Base-by-base conservation (phyloP, 2,113 vertebrate species). In the Corynorhinus townsendii region DNA sequence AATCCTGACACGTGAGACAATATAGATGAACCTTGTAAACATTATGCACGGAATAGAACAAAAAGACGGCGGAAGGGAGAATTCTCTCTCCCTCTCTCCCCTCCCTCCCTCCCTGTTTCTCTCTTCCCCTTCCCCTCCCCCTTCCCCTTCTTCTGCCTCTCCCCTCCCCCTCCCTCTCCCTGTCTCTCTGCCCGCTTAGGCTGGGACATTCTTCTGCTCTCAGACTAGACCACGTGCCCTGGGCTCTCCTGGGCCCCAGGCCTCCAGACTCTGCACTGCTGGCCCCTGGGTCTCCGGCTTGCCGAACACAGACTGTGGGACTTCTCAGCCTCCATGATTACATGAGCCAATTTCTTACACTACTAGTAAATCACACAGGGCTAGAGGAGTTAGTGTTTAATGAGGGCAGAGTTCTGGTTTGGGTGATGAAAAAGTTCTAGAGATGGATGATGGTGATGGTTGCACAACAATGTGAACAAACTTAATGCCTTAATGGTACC, bases 401-500 rank as follows among this genome's bases (percentile, higher is more conserved):
- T 20, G 47, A 40, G n/a, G 17, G 28, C 15, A 0, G 24, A 81
- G 68, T 9, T 45, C n/a, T 38, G 11, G 11, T 52, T 2, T n/a
- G 24, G 45, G 38, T 14, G 54, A 64, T 1, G 19, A 52, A 11
- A 76, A 49, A 10, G 11, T 71, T 64, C 49, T 66, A 47, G 62
- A 45, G 54, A 35, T 0, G 24, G 22, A 0, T 4, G 28, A 7
- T 3, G 16, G n/a, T 1, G 2, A 45, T 2, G 19, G 35, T 11
- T 9, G 5, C 24, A 17, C 19, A 24, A 11, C 16, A 2, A 52
- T 0, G 20, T 20, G 10, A 56, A 28, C 1, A 4, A 1, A 14
- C 80, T 4, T 14, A 43, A 4, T 1, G 22, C 15, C 17, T 49
- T 22, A 35, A 77, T 4, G 5, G 1, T 1, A 7, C 0, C 2